A percentile compares a stretch with the other conserved stretches of the same genome.
Conservation (phyloP, 2,113 vertebrate species). For the Nothoprocta pentlandii region DNA sequence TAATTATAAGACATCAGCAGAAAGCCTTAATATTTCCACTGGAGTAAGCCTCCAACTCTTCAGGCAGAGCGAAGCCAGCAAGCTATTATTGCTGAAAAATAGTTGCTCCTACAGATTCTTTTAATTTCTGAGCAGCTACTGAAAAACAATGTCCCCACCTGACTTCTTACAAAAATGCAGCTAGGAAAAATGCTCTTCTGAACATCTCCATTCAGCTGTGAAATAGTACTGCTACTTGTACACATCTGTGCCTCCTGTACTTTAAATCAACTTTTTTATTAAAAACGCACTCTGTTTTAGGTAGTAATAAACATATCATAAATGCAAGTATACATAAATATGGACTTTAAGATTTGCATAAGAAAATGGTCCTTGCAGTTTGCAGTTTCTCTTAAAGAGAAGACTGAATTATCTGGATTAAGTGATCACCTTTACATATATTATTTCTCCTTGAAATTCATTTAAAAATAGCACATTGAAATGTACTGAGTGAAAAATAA, state of each 20-base stretch:
- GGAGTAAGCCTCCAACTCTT: background rate
- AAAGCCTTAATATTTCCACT: slow-evolving; percentile 3
- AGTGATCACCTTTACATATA: background rate
- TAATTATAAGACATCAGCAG: background rate
- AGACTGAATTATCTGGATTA: background rate
- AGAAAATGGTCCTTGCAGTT: background rate
- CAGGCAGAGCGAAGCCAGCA: background rate
- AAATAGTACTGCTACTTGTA: background rate
- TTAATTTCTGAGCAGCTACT: background rate
- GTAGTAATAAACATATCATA: background rate
- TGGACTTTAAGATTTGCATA: background rate
- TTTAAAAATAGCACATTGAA: background rate
- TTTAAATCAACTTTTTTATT: background rate
- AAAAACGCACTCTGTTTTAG: background rate
- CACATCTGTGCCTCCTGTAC: background rate
- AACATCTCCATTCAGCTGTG: background rate
- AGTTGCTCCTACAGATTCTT: background rate
- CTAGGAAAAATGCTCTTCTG: background rate
- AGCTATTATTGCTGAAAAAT: background rate
- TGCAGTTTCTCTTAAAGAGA: background rate
- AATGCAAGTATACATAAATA: background rate
- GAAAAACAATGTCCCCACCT: background rate
- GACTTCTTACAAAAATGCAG: background rate
- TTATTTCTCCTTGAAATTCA: background rate
- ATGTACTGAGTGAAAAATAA: background rate